A percentile compares a stretch with the other conserved stretches of the same genome.
Evolutionary conservation across 2,113 vertebrate genomes (phyloP).

Genomic region (Rhinopomastus cyanomelas): DNA sequence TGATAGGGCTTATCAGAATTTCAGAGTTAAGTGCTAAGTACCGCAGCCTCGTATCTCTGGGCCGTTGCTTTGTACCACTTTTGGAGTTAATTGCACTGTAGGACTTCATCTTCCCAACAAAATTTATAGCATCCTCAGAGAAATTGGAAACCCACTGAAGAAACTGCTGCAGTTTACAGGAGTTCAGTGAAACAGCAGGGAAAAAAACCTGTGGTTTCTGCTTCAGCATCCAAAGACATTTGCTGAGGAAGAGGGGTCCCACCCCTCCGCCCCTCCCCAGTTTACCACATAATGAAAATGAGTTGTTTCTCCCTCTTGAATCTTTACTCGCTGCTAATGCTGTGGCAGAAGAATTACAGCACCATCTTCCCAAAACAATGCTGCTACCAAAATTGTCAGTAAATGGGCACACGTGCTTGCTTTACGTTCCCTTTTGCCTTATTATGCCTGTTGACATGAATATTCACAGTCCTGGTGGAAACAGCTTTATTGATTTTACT

Average conservation of each 20-base stretch:
- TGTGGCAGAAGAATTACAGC: neutral
- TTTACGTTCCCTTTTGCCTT: neutral
- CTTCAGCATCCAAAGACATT: neutral
- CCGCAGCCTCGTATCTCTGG: slow-evolving; percentile 77
- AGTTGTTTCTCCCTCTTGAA: neutral
- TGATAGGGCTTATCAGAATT: slow-evolving; percentile 86
- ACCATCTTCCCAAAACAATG: neutral
- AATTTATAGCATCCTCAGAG: slow-evolving; percentile 75
- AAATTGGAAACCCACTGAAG: slow-evolving; percentile 37
- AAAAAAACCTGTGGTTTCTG: slow-evolving; percentile 19
- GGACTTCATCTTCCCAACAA: slow-evolving; percentile 71
- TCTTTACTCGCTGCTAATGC: neutral
- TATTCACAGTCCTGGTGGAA: slow-evolving; percentile 13
- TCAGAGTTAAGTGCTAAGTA: slow-evolving; percentile 85
- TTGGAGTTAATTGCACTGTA: slow-evolving; percentile 77
- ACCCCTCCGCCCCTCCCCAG: rapidly evolving
- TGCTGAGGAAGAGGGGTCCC: neutral
- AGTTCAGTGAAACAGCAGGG: slow-evolving; percentile 62
- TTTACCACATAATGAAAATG: neutral
- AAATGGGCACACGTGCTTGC: neutral
- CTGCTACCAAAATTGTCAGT: neutral
- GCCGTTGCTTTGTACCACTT: slow-evolving; percentile 80
- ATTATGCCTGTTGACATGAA: neutral
- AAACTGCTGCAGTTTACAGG: slow-evolving; percentile 44
- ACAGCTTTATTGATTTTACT: slow-evolving; percentile 44